Base-by-base conservation (phyloP, 2,888 invertebrate genomes). In the Drosophila rubida region DNA sequence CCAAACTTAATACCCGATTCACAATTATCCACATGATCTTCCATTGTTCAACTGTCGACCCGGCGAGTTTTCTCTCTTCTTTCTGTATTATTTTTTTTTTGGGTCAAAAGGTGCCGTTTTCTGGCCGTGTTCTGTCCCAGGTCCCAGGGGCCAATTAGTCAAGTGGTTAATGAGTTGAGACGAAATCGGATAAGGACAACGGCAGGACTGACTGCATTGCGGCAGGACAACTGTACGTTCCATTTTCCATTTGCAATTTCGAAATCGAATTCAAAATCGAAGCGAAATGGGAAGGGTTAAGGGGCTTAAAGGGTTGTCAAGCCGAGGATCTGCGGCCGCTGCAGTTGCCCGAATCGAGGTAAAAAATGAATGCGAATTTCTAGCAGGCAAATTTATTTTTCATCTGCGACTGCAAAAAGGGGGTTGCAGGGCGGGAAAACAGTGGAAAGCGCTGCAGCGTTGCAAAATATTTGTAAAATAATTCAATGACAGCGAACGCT, bases 81-180 rank as follows among this genome's bases (percentile, higher is more conserved):
- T 8, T 9, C 19, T 25, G 6, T 25, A 1, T 25, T 5, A 6
- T 30, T 30, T 11, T n/a, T 22, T 54, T 75, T 86, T 86, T 74
- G 80, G 88, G 83, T 81, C 66, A 84, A 78, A 84, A 78, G 64
- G 79, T 69, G 65, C 48, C 5, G 19, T 41, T 61, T 59, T 58
- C 59, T 69, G 49, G 27, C 8, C 23, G 19, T 13, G 9, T 30
- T 19, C 19, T 32, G n/a, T 11, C 16, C 35, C 25, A 14, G 22
- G 16, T 41, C 44, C 51, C 35, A 32, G 55, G 59, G 67, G 74
- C 88, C 88, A 86, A 86, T 86, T 86, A 86, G 88, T 86, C 85
- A 86, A 86, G 88, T 87, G 85, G 70, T 81, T 88, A 88, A 86
- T 86, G 87, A 87, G 75, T 81, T 87, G 88, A 81, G 66, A 63